Evolutionary conservation across 2,113 vertebrate species (phyloP).

Genomic region (Balaeniceps rex): DNA sequence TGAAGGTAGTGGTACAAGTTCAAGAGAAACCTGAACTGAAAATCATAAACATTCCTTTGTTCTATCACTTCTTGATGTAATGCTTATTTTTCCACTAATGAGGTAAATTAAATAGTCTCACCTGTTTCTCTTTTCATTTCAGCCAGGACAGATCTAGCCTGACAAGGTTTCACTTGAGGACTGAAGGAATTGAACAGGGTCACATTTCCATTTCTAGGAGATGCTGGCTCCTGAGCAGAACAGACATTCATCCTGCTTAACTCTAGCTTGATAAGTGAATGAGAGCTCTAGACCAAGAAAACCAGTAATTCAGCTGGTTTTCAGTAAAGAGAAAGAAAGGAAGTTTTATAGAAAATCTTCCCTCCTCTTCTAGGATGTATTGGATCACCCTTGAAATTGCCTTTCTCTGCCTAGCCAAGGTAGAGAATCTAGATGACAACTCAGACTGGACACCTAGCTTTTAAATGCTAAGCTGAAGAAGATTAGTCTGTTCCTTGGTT

Average conservation of each 20-base stretch:
- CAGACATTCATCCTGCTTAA: neutral
- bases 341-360: neutral
- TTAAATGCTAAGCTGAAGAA: neutral
- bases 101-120: neutral
- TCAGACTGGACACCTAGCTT: neutral
- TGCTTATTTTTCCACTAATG: neutral
- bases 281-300: neutral
- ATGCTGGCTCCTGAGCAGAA: neutral
- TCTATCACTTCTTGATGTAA: neutral
- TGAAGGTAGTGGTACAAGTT: neutral
- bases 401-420: neutral
- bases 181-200: neutral
- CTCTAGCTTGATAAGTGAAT: neutral
- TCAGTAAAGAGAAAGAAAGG: neutral
- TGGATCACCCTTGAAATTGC: neutral
- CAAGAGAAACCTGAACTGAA: neutral
- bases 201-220: neutral
- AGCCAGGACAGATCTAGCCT: neutral
- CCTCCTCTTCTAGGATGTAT: neutral
- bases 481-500: neutral
- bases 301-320: neutral
- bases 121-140: neutral
- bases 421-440: neutral
- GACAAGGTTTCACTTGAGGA: neutral
- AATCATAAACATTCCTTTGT: neutral